phyloP scores from a whole-genome alignment of 2,888 invertebrate genomes.

The Nomada ruficornis region DNA sequence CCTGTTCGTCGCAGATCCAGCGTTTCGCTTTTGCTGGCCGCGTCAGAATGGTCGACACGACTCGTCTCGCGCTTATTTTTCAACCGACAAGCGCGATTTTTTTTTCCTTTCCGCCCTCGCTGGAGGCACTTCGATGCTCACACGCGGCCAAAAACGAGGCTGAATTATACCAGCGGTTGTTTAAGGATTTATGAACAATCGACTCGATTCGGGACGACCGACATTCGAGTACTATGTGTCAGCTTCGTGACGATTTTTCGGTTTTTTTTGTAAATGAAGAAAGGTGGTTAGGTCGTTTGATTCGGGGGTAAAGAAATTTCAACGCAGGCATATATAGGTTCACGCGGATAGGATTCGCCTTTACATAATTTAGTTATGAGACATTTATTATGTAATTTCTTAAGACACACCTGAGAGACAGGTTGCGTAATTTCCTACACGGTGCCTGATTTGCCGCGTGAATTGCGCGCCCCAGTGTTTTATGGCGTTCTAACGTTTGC shows the following conservation, averaged over 20 bases:
- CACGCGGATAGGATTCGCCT: not conserved
- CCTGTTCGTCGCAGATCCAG: not conserved
- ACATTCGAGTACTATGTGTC: slow-evolving; percentile 7
- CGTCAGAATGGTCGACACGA: not conserved
- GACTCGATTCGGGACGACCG: slow-evolving; percentile 8
- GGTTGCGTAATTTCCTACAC: slow-evolving; percentile 36
- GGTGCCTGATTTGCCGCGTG: slow-evolving; percentile 40
- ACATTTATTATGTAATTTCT: slow-evolving; percentile 54
- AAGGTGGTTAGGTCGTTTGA: not conserved
- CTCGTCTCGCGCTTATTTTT: slow-evolving; percentile 15
- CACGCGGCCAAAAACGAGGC: slow-evolving; percentile 17
- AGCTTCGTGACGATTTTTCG: too few relatives aligned
- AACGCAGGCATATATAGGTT: too few relatives aligned
- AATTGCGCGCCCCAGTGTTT: slow-evolving; percentile 23
- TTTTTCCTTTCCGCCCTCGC: not conserved
- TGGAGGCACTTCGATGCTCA: slow-evolving; percentile 15
- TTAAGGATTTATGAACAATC: slow-evolving; percentile 29
- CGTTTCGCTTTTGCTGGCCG: not conserved
- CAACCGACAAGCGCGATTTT: not conserved
- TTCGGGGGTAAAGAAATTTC: not conserved
- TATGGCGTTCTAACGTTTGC: slow-evolving; percentile 24
- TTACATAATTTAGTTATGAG: slow-evolving; percentile 57
- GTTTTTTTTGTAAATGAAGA: not conserved
- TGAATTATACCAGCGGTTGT: slow-evolving; percentile 31
- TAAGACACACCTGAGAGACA: slow-evolving; percentile 39